Evolutionary conservation across 2,113 vertebrate genomes (phyloP).

Genomic region (Henicopernis longicauda): DNA sequence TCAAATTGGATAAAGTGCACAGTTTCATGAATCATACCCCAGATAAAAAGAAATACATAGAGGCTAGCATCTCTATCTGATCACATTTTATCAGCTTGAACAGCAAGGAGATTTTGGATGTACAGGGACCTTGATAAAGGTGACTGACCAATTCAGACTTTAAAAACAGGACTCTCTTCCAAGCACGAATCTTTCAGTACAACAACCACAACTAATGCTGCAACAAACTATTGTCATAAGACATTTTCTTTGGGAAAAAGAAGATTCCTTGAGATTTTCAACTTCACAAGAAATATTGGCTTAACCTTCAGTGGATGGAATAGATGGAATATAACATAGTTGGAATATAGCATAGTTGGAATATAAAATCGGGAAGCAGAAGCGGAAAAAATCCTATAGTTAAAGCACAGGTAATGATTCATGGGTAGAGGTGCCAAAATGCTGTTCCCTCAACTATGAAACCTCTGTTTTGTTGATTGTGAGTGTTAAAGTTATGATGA

Average conservation of each 20-base stretch:
- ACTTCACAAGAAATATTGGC: background rate
- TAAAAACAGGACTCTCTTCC: background rate
- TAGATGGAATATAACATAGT: background rate
- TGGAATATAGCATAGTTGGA: background rate
- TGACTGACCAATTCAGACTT: background rate
- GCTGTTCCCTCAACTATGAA: background rate
- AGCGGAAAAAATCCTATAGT: background rate
- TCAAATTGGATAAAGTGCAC: background rate
- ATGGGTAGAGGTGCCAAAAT: background rate
- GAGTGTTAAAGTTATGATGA: background rate
- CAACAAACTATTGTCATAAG: background rate
- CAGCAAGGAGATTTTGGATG: background rate
- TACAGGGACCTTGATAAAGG: background rate
- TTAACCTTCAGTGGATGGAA: background rate
- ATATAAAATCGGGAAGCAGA: background rate
- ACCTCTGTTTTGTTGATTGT: background rate
- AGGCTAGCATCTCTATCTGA: background rate
- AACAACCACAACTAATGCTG: background rate
- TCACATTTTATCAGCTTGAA: constrained; percentile 10
- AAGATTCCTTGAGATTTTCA: background rate
- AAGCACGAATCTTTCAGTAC: background rate
- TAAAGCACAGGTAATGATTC: background rate
- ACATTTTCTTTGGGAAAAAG: background rate
- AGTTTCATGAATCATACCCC: background rate
- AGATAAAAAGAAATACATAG: constrained; percentile 8